A percentile compares a stretch with the other conserved stretches of the same genome.
These are phyloP conservation scores for Stenichneumon culpator DNA, from an alignment of 2,888 invertebrate species.

Conservation along the genomic window DNA sequence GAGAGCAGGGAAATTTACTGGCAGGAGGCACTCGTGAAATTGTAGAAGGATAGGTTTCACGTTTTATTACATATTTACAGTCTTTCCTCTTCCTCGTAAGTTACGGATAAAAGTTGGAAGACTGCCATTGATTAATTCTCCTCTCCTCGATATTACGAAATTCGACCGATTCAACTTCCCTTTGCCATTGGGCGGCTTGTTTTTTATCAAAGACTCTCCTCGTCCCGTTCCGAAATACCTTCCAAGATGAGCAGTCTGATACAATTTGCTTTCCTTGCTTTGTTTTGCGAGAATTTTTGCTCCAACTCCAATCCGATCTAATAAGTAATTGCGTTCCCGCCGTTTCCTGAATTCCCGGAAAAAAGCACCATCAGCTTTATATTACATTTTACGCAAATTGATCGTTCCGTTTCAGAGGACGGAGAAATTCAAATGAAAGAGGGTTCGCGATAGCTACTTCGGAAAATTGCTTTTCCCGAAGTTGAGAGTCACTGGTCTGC, in stretches of 20 bases:
- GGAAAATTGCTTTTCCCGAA: constrained; percentile 60
- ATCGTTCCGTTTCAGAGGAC: not conserved
- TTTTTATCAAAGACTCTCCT: not conserved
- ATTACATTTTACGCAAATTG: not conserved
- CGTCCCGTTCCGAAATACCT: not conserved
- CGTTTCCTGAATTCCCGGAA: not conserved
- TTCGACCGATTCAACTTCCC: not conserved
- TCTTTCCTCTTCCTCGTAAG: constrained; percentile 6
- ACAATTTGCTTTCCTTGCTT: too few relatives aligned
- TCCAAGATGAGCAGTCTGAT: not conserved
- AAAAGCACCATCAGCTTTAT: not conserved
- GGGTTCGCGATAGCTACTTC: constrained; percentile 39
- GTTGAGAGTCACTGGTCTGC: constrained; percentile 57
- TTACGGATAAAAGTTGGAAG: constrained; percentile 21
- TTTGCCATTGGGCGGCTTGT: not conserved
- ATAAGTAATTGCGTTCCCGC: not conserved
- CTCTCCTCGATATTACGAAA: constrained; percentile 10
- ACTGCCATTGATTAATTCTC: constrained; percentile 29
- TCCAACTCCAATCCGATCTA: not conserved
- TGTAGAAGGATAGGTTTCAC: constrained; percentile 43
- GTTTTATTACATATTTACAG: constrained; percentile 62
- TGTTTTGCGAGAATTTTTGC: too few relatives aligned
- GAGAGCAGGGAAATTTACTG: constrained; percentile 35
- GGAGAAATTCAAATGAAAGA: constrained; percentile 46
- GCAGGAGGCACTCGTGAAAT: constrained; percentile 51